phyloP scores from a whole-genome alignment of 2,888 invertebrate species.

The Dasypolia templi region DNA sequence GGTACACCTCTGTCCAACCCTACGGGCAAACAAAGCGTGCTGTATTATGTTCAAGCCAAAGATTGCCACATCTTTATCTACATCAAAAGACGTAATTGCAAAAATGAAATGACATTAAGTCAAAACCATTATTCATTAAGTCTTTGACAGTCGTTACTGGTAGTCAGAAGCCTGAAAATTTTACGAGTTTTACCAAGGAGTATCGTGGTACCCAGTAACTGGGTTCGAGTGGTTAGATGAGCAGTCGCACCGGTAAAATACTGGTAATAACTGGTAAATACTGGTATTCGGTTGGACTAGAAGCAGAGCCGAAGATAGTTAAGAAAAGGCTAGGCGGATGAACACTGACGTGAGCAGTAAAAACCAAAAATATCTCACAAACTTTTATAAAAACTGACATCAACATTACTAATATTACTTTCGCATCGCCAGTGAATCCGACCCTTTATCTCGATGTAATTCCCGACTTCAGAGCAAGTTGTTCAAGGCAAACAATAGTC shows the following conservation, averaged over 20 bases:
- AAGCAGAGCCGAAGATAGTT: neutral
- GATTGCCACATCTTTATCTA: neutral
- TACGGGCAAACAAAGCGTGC: no score
- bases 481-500: constrained; percentile 64
- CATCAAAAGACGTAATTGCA: no score
- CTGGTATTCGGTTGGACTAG: neutral
- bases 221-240: no score
- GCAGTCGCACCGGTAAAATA: neutral
- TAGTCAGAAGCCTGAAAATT: neutral
- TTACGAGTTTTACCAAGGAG: neutral
- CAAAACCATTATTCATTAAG: neutral
- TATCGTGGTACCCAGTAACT: neutral
- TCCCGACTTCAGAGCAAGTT: constrained; percentile 35
- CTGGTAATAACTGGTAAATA: neutral
- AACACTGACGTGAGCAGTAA: no score
- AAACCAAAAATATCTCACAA: neutral
- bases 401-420: neutral
- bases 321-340: neutral
- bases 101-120: neutral
- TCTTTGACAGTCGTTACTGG: neutral
- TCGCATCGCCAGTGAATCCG: neutral
- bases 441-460: constrained; percentile 33
- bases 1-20: no score
- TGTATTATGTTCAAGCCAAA: no score
- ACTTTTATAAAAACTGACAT: neutral